Evolutionary conservation across 2,888 invertebrate species (phyloP), one percentile per base, ranked within the genome.

Genomic region (Meiosimyza decipiens): DNA sequence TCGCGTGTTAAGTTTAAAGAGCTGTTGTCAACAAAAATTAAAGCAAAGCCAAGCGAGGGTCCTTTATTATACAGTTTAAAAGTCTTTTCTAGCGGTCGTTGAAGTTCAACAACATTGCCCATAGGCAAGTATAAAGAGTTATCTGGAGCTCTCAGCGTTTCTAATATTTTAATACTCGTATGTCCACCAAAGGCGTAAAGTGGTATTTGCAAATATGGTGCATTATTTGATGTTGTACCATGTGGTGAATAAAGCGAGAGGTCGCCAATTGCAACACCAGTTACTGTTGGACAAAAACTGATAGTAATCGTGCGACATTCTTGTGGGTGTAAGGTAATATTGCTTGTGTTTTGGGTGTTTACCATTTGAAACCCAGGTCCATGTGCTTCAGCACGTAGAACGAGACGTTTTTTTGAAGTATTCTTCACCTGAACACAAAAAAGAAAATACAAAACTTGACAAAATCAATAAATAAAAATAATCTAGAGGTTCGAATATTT

Each of bases 171-270:
- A 1, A 91, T 82, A 76, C 86, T 88, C 1, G 88, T 87, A 77
- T 87, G 87, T 0, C 91, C 91, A 2, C 91, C 91, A 77, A 90
- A 91, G 2, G 90, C 91, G 79, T 87, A 90, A 9, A 92, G 82
- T 0, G 85, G 82, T 5, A 86, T 81, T 68, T 80, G 86, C 82
- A 79, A 65, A 7, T 81, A 81, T 0, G 84, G 78, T 15, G 69
- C 65, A 15, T 77, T 72, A 47, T 60, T 68, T 65, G 75, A 74
- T 66, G 77, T 60, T 50, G 75, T 72, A 28, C 78, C 65, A 18
- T 75, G 70, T 22, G 80, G 89, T 78, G 91, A 88, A 71, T 84
- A 87, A 78, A 91, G 91, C n/a, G 85, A 81, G 15, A 91, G 83
- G 76, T 88, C 88, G 40, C 90, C 91, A 1, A 87, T 83, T 33